Conservation (phyloP, 2,888 invertebrate species). For the Lepidochitona cinerea region DNA sequence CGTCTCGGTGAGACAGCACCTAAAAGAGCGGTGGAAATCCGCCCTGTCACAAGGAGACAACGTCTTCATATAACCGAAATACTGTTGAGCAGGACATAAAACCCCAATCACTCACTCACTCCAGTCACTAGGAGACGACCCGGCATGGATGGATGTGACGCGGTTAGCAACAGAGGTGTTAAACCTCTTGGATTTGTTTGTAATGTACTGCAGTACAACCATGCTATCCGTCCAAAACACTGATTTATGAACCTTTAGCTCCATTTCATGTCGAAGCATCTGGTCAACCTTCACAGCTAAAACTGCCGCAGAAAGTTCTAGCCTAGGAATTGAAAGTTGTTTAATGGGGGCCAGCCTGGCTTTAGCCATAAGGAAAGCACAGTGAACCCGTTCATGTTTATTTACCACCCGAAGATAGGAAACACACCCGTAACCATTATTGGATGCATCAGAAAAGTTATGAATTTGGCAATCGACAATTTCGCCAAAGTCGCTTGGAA, state of each 20-base stretch:
- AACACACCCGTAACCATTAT: slow-evolving; percentile 5
- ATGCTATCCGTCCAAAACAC: slow-evolving; percentile 17
- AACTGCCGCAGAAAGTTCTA: slow-evolving; percentile 14
- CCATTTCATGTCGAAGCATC: not conserved
- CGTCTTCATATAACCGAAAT: too few relatives aligned
- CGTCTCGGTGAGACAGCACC: too few relatives aligned
- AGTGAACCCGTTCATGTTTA: not conserved
- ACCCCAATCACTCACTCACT: too few relatives aligned
- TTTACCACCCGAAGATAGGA: slow-evolving; percentile 8
- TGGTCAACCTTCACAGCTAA: slow-evolving; percentile 10
- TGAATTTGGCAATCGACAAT: slow-evolving; percentile 3
- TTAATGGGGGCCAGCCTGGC: slow-evolving; percentile 9
- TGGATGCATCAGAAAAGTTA: slow-evolving; percentile 15
- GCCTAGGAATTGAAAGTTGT: slow-evolving; percentile 13
- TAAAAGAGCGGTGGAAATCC: too few relatives aligned
- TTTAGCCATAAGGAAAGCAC: slow-evolving; percentile 14
- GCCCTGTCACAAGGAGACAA: too few relatives aligned
- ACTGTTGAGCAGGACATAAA: too few relatives aligned
- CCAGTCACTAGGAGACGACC: not conserved
- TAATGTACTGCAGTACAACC: slow-evolving; percentile 11
- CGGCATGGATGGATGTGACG: not conserved
- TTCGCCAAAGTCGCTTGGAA: not conserved
- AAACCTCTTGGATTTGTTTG: slow-evolving; percentile 10
- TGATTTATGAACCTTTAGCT: not conserved
- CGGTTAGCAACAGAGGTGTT: slow-evolving; percentile 17